Evolutionary conservation across 2,888 invertebrate genomes (phyloP).

Genomic region (Drosophila atripex): DNA sequence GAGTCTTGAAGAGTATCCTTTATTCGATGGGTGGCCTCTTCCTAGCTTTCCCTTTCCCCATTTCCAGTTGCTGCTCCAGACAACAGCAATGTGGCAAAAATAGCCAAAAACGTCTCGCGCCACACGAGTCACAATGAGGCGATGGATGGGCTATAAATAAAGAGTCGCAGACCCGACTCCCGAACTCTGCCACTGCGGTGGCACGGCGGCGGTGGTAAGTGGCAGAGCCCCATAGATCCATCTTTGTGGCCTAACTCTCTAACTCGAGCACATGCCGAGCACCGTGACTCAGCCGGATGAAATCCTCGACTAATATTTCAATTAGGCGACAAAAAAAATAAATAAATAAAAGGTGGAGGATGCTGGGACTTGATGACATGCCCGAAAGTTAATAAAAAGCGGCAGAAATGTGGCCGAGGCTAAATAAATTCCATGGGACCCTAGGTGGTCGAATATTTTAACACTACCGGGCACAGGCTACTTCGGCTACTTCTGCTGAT

Average conservation of each 20-base stretch:
- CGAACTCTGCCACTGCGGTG: slow-evolving; percentile 16
- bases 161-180: slow-evolving; percentile 58
- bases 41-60: slow-evolving; percentile 26
- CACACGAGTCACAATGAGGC: slow-evolving; percentile 73
- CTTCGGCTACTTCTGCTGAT: neutral
- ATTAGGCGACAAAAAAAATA: slow-evolving; percentile 54
- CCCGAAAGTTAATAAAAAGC: slow-evolving; percentile 76
- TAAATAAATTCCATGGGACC: slow-evolving; percentile 78
- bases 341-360: slow-evolving; percentile 19
- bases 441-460: slow-evolving; percentile 81
- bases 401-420: slow-evolving; percentile 75
- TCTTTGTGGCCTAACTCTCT: slow-evolving; percentile 23
- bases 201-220: neutral
- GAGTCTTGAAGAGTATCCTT: slow-evolving; percentile 34
- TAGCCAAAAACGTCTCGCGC: slow-evolving; percentile 70
- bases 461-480: slow-evolving; percentile 75
- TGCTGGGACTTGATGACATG: slow-evolving; percentile 76
- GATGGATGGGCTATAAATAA: slow-evolving; percentile 78
- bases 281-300: slow-evolving; percentile 64
- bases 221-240: slow-evolving; percentile 24
- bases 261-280: slow-evolving; percentile 44
- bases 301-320: slow-evolving; percentile 74
- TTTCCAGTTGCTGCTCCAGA: slow-evolving; percentile 62
- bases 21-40: neutral
- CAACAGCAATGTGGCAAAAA: slow-evolving; percentile 49